These are phyloP conservation scores for Coremacera marginata DNA, from an alignment of 2,888 invertebrate species.

Conservation along the genomic window DNA sequence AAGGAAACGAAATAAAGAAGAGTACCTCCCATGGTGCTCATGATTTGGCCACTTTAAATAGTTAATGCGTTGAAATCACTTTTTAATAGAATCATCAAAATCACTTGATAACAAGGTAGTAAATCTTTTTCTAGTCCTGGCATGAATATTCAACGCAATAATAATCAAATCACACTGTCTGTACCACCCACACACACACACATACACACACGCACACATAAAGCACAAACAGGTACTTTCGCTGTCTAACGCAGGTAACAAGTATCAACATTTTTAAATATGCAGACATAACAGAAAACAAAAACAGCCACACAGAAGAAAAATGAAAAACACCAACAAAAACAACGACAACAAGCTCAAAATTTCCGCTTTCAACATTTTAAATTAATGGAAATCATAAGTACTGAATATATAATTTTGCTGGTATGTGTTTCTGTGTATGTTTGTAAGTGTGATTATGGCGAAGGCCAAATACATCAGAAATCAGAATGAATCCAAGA, in stretches of 20 bases:
- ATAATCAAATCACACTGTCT: slow-evolving; percentile 26
- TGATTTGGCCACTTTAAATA: neutral
- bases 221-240: too few relatives aligned
- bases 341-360: neutral
- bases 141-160: slow-evolving; percentile 19
- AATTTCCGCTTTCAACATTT: slow-evolving; percentile 31
- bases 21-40: too few relatives aligned
- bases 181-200: neutral
- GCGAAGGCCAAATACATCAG: too few relatives aligned
- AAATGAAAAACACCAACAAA: neutral
- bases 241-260: too few relatives aligned
- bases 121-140: too few relatives aligned
- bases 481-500: too few relatives aligned
- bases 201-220: neutral
- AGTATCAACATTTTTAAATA: too few relatives aligned
- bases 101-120: neutral
- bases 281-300: neutral
- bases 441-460: neutral
- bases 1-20: too few relatives aligned
- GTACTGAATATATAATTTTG: slow-evolving; percentile 28
- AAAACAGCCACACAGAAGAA: neutral
- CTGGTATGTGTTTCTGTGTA: neutral
- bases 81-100: neutral
- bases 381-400: slow-evolving; percentile 38
- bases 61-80: neutral